Percentiles rank a stretch among this genome's conserved stretches.
These are phyloP conservation scores for Artibeus jamaicensis DNA, from an alignment of 2,797 vertebrate genomes.

Conservation along the genomic window DNA sequence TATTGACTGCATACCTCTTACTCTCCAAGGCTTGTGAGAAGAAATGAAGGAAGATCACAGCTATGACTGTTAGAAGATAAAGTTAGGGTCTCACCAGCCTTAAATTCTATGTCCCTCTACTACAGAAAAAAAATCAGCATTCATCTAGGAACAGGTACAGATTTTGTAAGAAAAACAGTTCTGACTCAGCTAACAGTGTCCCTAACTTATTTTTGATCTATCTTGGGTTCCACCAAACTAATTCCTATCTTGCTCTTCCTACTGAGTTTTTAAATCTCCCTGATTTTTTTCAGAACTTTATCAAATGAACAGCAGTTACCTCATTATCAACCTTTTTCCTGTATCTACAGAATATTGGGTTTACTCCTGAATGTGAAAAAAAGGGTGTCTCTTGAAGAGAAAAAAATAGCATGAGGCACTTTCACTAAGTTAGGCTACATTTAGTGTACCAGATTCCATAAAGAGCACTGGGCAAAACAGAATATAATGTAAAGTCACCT, in stretches of 20 bases:
- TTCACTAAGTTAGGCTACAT: neutral
- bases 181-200: neutral
- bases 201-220: neutral
- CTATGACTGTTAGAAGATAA: neutral
- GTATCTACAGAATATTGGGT: neutral
- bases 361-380: neutral
- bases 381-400: neutral
- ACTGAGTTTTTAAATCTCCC: conserved; percentile 22
- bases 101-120: neutral
- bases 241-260: neutral
- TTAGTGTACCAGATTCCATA: neutral
- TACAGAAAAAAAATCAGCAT: neutral
- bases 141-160: neutral
- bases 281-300: neutral
- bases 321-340: neutral
- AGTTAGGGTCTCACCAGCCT: neutral
- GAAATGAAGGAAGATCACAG: neutral
- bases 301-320: neutral
- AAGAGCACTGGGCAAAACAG: neutral
- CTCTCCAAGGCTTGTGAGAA: neutral
- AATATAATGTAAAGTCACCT: neutral
- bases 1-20: neutral
- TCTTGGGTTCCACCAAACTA: neutral
- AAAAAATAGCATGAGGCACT: neutral
- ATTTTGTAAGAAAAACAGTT: neutral